These are phyloP conservation scores for Laupala kohalensis DNA, from an alignment of 1,140 invertebrate species.

Conservation along the genomic window DNA sequence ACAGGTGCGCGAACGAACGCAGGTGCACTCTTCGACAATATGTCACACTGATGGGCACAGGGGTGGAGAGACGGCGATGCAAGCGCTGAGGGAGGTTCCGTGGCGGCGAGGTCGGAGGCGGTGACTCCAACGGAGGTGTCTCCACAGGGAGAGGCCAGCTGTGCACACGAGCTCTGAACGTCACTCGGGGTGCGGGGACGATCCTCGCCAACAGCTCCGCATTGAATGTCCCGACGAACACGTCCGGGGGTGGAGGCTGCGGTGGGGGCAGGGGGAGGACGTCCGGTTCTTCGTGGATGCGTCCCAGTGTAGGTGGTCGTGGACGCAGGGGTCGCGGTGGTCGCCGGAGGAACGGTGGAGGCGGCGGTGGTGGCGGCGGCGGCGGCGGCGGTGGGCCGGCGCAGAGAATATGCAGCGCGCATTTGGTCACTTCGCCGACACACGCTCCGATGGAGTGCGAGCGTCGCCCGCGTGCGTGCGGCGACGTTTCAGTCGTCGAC, in stretches of 20 bases:
- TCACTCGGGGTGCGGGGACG: no score
- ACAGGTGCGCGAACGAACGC: slow-evolving; percentile 17
- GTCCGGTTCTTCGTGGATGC: no score
- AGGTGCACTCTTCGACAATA: slow-evolving; percentile 15
- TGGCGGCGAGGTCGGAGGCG: neutral
- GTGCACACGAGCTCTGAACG: neutral
- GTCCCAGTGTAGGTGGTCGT: no score
- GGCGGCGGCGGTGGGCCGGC: neutral
- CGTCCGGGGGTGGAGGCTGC: no score
- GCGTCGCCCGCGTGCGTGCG: neutral
- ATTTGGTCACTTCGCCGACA: slow-evolving; percentile 16
- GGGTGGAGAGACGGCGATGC: neutral
- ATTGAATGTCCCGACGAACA: no score
- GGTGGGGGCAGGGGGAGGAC: no score
- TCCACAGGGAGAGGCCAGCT: no score
- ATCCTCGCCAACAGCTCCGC: neutral
- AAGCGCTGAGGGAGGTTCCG: neutral
- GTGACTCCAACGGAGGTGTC: neutral
- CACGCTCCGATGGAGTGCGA: slow-evolving; percentile 15
- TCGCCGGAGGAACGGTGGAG: neutral
- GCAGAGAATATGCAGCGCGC: slow-evolving; percentile 16
- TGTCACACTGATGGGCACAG: slow-evolving; percentile 10
- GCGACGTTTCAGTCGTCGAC: neutral
- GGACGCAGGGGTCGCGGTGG: no score
- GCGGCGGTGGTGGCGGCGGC: slow-evolving; percentile 10